phyloP scores from a whole-genome alignment of 2,888 invertebrate species.

The Schrankia costaestrigalis region DNA sequence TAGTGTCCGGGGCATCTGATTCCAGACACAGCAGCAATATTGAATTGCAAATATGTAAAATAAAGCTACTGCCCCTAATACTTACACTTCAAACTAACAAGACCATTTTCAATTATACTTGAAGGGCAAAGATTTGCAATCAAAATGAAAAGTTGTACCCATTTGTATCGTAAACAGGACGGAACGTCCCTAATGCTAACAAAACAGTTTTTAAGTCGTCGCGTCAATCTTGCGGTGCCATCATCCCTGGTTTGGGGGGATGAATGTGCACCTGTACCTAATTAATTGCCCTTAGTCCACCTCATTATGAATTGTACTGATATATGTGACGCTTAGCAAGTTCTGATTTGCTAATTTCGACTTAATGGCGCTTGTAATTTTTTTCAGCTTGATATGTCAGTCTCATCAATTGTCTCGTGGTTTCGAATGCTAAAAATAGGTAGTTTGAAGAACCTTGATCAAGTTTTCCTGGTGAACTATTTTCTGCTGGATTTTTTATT shows the following conservation, averaged over 20 bases:
- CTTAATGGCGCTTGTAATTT: conserved; percentile 28
- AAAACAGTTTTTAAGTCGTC: conserved; percentile 35
- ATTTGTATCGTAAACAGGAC: not conserved
- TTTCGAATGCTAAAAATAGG: no score
- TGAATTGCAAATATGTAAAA: no score
- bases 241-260: conserved; percentile 26
- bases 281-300: conserved; percentile 52
- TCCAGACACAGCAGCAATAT: no score
- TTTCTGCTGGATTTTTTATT: no score
- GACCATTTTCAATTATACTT: not conserved
- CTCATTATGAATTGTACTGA: conserved; percentile 59
- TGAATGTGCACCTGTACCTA: conserved; percentile 48
- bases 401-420: no score
- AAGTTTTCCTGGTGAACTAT: no score
- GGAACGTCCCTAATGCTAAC: conserved; percentile 15
- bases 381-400: no score
- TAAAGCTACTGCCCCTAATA: no score
- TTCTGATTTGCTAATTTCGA: conserved; percentile 39
- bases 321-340: conserved; percentile 48
- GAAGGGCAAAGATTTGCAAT: not conserved
- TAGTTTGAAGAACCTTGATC: no score
- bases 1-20: no score
- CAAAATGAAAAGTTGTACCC: not conserved
- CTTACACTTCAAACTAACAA: no score
- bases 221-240: conserved; percentile 39